Conservation (phyloP, 1,140 invertebrate genomes). For the Trachymyrmex cornetzi region DNA sequence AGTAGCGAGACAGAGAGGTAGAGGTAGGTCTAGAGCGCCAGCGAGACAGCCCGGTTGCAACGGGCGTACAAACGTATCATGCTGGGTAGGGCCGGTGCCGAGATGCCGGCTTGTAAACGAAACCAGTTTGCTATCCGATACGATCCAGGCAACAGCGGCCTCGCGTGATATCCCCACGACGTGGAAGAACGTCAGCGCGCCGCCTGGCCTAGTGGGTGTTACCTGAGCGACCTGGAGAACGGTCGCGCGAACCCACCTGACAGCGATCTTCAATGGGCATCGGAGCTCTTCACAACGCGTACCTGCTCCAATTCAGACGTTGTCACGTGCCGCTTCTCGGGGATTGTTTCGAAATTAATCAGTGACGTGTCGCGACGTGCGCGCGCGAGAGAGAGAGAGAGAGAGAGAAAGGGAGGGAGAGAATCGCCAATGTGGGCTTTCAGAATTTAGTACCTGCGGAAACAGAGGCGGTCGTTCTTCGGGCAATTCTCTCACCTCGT, state of each 20-base stretch:
- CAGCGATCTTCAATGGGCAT: constrained; percentile 35
- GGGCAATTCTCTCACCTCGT: not conserved
- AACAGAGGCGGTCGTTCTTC: not conserved
- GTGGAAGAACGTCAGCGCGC: constrained; percentile 70
- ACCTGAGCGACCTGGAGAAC: constrained; percentile 67
- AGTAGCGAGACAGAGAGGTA: constrained; percentile 67
- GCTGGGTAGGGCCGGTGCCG: constrained; percentile 85
- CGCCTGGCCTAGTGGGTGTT: constrained; percentile 53
- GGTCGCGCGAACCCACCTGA: constrained; percentile 50
- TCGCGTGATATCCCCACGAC: constrained; percentile 77
- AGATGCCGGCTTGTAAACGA: constrained; percentile 86
- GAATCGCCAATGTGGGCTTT: constrained; percentile 39
- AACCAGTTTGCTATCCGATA: constrained; percentile 87
- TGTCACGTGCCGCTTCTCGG: constrained; percentile 23
- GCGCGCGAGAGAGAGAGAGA: not conserved
- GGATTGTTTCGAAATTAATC: constrained; percentile 20
- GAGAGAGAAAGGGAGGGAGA: not conserved
- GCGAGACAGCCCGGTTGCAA: constrained; percentile 78
- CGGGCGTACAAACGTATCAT: constrained; percentile 86
- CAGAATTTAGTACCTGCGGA: constrained; percentile 30
- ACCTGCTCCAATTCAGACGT: constrained; percentile 7
- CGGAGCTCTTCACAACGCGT: constrained; percentile 15
- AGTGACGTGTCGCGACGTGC: constrained; percentile 37
- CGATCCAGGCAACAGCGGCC: constrained; percentile 85
- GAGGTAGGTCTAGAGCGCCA: constrained; percentile 77